These are phyloP conservation scores for Actenoides hombroni DNA, from an alignment of 2,113 vertebrate genomes.

Conservation along the genomic window DNA sequence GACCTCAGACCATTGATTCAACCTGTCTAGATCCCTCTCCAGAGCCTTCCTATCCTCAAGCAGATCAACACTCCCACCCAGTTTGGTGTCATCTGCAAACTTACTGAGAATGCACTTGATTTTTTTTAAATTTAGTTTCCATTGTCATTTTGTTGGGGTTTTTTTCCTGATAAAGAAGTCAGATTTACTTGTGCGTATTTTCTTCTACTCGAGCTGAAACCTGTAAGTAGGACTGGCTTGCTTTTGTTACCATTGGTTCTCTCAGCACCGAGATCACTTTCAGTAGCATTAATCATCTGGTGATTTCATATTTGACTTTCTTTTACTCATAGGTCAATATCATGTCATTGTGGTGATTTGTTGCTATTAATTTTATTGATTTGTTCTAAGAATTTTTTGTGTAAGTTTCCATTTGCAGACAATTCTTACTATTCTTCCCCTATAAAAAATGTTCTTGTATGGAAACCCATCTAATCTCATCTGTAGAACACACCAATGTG, in stretches of 20 bases:
- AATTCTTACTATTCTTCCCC: neutral
- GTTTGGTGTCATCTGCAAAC: too few species aligned
- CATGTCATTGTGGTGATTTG: neutral
- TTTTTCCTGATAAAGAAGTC: neutral
- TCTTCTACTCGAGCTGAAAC: neutral
- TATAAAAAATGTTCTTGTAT: neutral
- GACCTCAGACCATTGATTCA: too few species aligned
- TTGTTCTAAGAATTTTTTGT: neutral
- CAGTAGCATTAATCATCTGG: neutral
- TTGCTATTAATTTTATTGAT: neutral
- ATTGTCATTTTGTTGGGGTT: too few species aligned
- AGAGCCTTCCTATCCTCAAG: too few species aligned
- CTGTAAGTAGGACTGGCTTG: neutral
- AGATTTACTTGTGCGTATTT: neutral
- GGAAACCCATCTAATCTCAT: neutral
- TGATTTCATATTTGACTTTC: neutral
- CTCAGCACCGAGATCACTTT: neutral
- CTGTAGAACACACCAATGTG: neutral
- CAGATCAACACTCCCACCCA: too few species aligned
- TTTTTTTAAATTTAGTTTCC: neutral
- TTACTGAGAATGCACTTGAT: too few species aligned
- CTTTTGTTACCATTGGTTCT: neutral
- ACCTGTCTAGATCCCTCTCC: too few species aligned
- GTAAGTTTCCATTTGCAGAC: neutral
- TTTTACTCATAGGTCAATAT: neutral